phyloP scores from a whole-genome alignment of 2,113 vertebrate species.

The Grallaria varia region DNA sequence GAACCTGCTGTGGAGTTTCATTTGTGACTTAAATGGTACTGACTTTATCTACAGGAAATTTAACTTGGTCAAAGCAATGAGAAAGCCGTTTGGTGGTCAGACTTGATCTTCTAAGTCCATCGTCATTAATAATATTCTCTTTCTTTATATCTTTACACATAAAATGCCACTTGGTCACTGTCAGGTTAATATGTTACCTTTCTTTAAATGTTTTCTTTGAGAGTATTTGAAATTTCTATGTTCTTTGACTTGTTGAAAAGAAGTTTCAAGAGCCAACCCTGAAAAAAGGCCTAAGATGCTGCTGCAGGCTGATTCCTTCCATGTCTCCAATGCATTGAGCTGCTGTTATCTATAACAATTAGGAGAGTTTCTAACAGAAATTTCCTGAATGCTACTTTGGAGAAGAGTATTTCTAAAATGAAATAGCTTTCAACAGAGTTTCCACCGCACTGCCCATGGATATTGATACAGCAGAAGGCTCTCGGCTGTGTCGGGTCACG shows the following conservation, averaged over 20 bases:
- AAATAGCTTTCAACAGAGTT: not conserved
- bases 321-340: not conserved
- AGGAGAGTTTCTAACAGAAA: not conserved
- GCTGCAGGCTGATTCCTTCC: not conserved
- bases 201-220: not conserved
- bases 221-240: not conserved
- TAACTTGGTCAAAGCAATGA: not conserved
- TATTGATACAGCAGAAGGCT: not conserved
- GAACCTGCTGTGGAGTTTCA: not conserved
- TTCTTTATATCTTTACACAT: not conserved
- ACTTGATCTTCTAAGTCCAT: not conserved
- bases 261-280: not conserved
- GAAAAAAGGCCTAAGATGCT: not conserved
- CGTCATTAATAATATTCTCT: not conserved
- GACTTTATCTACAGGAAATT: not conserved
- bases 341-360: not conserved
- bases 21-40: not conserved
- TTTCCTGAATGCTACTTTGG: not conserved
- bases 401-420: not conserved
- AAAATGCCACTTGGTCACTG: not conserved
- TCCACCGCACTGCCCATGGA: accelerated
- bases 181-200: not conserved
- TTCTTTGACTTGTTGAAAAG: not conserved
- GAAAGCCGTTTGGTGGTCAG: not conserved
- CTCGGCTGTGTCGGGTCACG: not conserved